Evolutionary conservation across 2,888 invertebrate species (phyloP).

Genomic region (Xestia c-nigrum): DNA sequence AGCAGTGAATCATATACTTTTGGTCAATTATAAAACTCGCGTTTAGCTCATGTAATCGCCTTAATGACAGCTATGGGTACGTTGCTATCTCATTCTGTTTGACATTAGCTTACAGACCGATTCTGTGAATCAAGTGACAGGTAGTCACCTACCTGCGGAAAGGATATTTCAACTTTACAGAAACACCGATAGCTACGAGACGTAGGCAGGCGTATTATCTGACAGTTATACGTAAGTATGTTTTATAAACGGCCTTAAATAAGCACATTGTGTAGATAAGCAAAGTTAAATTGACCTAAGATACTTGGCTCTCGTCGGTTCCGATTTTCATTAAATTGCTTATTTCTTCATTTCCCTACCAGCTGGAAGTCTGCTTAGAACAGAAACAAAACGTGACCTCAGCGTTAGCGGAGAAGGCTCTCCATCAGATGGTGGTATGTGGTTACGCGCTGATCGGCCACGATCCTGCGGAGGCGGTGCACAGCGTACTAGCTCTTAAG

Average conservation of each 20-base stretch:
- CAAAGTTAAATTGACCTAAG: background rate
- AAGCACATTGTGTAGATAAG: background rate
- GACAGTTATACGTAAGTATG: no score
- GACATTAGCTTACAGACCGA: no score
- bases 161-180: no score
- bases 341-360: conserved; percentile 8
- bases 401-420: conserved; percentile 83
- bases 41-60: no score
- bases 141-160: no score
- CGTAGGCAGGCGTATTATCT: no score
- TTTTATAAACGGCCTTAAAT: background rate
- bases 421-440: conserved; percentile 88
- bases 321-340: background rate
- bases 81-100: no score
- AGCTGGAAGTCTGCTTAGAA: conserved; percentile 79
- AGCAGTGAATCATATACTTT: no score
- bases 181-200: no score
- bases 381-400: conserved; percentile 80
- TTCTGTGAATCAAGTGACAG: no score
- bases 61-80: no score
- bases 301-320: background rate
- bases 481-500: conserved; percentile 80
- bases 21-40: no score
- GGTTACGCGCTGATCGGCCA: conserved; percentile 87
- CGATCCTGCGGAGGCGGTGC: conserved; percentile 83